Evolutionary conservation across 23 tunicate species (phyloP), one percentile per base, ranked within the genome.

Genomic region (Styela plicata): DNA sequence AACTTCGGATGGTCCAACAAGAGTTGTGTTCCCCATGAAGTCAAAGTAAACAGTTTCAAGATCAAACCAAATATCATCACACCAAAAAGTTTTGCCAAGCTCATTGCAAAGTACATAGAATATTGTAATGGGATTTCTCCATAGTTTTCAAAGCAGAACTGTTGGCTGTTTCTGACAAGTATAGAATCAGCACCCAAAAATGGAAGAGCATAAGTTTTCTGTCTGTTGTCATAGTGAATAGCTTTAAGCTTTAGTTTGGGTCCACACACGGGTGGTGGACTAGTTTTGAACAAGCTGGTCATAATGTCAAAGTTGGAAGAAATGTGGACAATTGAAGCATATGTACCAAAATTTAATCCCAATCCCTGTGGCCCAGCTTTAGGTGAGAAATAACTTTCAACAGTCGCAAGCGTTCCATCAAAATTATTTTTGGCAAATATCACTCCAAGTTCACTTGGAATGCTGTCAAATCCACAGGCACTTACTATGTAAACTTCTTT

Each of bases 381-480:
- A 19, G 87, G 16, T 18, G 74, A 29, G 5, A 95, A 69, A 78
- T 89, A 90, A 27, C 71, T 86, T 63, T 86, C 83, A 32, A 89
- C 69, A 1, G 94, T 29, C 27, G 78, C 80, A 22, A 95, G 71
- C 29, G 83, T 84, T 26, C 96, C 99, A 27, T 34, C 52, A 69
- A 89, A 89, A 30, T 85, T 74, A 73, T 84, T 74, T 63, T 62
- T 53, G 17, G 86, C 82, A 70, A 25, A 95, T 18, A 74, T 64
- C 30, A 86, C 91, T 32, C 99, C 99, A 33, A 95, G 53, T 13
- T 95, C 99, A 86, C 89, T 86, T 66, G 99, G 99, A 28, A 95
- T 82, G 74, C 89, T 76, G 36, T 95, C 99, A 78, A 95, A 95
- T 33, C 99, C 99, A 87, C 99, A 95, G 10, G 96, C 99, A 3